Percentiles rank a stretch among this genome's conserved stretches.
These are phyloP conservation scores for Lordiphosa collinella DNA, from an alignment of 1,140 invertebrate species.

Conservation along the genomic window DNA sequence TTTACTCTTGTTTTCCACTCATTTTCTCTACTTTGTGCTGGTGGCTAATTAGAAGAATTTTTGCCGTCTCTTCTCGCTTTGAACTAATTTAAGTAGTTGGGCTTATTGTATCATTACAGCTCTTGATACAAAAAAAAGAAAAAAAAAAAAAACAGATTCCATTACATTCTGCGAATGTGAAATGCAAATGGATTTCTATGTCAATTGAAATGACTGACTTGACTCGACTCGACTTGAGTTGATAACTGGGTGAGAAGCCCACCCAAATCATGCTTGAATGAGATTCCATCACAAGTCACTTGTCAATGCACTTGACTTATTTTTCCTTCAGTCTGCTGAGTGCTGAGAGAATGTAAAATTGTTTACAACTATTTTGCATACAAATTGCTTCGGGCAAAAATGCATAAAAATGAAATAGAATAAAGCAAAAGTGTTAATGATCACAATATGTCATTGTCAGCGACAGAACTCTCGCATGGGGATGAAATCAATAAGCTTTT, in stretches of 20 bases:
- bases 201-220: constrained; percentile 48
- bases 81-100: constrained; percentile 25
- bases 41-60: constrained; percentile 61
- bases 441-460: constrained; percentile 69
- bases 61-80: constrained; percentile 41
- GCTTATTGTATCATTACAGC: neutral
- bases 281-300: constrained; percentile 42
- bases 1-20: neutral
- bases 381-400: constrained; percentile 49
- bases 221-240: neutral
- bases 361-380: constrained; percentile 68
- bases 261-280: constrained; percentile 11
- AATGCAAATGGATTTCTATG: constrained; percentile 64
- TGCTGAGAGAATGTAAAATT: constrained; percentile 41
- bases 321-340: constrained; percentile 16
- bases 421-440: constrained; percentile 55
- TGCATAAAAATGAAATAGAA: constrained; percentile 7
- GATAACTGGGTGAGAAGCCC: constrained; percentile 14
- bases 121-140: neutral
- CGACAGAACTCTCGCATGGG: constrained; percentile 46
- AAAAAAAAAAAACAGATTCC: constrained; percentile 5
- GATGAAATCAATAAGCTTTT: constrained; percentile 59
- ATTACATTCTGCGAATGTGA: constrained; percentile 23
- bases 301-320: constrained; percentile 70
- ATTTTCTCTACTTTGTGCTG: no score